Conservation (phyloP, 2,797 vertebrate species). For the Fundulus diaphanus region DNA sequence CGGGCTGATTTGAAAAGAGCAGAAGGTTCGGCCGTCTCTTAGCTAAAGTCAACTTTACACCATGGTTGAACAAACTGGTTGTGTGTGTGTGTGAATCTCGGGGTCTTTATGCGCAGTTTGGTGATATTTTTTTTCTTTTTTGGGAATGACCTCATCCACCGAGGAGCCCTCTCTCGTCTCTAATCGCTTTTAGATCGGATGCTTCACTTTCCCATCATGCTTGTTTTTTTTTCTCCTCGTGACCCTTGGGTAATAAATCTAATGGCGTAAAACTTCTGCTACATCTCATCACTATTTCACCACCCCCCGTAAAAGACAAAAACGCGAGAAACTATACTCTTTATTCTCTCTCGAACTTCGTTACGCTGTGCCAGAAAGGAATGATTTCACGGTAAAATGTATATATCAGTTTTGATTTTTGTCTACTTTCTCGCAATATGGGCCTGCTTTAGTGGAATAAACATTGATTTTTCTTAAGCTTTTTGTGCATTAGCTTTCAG, state of each 20-base stretch:
- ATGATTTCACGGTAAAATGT: constrained; percentile 84
- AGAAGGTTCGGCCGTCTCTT: neutral
- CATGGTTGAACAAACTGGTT: neutral
- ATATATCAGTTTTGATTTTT: constrained; percentile 86
- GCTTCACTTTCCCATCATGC: constrained; percentile 76
- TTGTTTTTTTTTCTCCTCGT: constrained; percentile 63
- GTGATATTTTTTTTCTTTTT: constrained; percentile 51
- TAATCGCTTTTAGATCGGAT: constrained; percentile 84
- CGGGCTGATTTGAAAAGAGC: neutral
- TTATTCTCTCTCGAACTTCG: constrained; percentile 82
- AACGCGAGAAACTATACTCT: constrained; percentile 70
- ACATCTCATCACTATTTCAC: constrained; percentile 69
- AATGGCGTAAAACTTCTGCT: constrained; percentile 83
- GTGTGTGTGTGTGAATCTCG: neutral
- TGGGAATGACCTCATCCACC: constrained; percentile 78
- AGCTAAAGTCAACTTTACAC: neutral
- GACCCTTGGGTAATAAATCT: constrained; percentile 81
- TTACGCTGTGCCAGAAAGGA: constrained; percentile 78
- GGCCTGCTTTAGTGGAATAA: constrained; percentile 83
- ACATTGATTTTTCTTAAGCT: constrained; percentile 87
- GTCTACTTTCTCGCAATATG: constrained; percentile 83
- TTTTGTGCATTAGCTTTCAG: constrained; percentile 89
- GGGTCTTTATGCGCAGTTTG: constrained; percentile 50
- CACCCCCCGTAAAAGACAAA: constrained; percentile 1
- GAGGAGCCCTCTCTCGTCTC: constrained; percentile 74